Evolutionary conservation across 2,888 invertebrate genomes (phyloP).

Genomic region (Trachelus troglodyta): DNA sequence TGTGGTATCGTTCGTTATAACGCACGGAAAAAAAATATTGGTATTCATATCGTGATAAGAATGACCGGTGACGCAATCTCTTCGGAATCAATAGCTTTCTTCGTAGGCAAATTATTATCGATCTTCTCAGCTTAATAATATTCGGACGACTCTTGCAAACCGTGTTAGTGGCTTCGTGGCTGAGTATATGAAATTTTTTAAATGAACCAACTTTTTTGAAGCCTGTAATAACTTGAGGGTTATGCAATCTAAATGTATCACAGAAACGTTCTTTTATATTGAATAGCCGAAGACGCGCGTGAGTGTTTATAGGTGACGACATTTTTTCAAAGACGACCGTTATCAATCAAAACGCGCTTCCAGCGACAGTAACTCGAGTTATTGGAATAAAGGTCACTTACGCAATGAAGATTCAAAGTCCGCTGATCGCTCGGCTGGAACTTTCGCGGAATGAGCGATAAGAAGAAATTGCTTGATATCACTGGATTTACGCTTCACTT

Average conservation of each 20-base stretch:
- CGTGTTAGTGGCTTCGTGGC: not conserved
- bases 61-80: not conserved
- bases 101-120: no score
- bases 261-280: not conserved
- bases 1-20: not conserved
- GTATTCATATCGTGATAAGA: no score
- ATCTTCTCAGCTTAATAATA: not conserved
- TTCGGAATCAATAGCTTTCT: not conserved
- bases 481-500: not conserved
- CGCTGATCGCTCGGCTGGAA: constrained; percentile 12
- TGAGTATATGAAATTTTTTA: not conserved
- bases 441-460: constrained; percentile 22
- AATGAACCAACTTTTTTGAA: not conserved
- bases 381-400: constrained; percentile 33
- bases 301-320: not conserved
- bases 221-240: not conserved
- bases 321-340: constrained; percentile 43
- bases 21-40: not conserved
- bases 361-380: not conserved
- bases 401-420: constrained; percentile 40
- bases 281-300: not conserved
- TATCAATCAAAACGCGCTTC: constrained; percentile 37
- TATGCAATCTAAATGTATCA: not conserved
- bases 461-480: constrained; percentile 1
- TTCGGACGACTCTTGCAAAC: not conserved